Conservation (phyloP, 2,113 vertebrate species). For the Sclerurus mexicanus region DNA sequence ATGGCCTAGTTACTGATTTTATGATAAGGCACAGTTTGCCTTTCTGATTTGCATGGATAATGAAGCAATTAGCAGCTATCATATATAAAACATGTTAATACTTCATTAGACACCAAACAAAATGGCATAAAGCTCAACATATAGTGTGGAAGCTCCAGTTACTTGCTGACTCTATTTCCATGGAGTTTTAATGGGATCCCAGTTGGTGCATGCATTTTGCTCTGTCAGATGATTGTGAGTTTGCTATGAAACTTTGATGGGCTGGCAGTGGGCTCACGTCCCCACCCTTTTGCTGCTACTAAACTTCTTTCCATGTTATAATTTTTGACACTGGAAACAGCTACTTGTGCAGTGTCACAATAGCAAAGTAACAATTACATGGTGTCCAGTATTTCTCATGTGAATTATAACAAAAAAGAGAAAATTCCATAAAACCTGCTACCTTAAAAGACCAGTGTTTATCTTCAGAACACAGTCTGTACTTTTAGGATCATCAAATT, state of each 20-base stretch:
- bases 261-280: slow-evolving; percentile 54
- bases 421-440: slow-evolving; percentile 39
- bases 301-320: slow-evolving; percentile 67
- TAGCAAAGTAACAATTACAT: slow-evolving; percentile 67
- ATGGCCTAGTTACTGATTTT: slow-evolving; percentile 74
- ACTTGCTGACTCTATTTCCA: background rate
- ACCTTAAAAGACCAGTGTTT: slow-evolving; percentile 40
- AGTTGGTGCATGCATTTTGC: background rate
- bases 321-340: slow-evolving; percentile 71
- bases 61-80: slow-evolving; percentile 80
- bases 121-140: slow-evolving; percentile 50
- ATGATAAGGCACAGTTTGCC: slow-evolving; percentile 77
- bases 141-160: slow-evolving; percentile 9
- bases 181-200: slow-evolving; percentile 32
- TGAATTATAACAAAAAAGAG: slow-evolving; percentile 57
- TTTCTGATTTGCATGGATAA: slow-evolving; percentile 81
- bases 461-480: slow-evolving; percentile 53
- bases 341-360: slow-evolving; percentile 50
- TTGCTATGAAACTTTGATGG: slow-evolving; percentile 69
- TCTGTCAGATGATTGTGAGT: slow-evolving; percentile 15
- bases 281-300: slow-evolving; percentile 52
- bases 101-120: slow-evolving; percentile 70
- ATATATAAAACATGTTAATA: slow-evolving; percentile 80
- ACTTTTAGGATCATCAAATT: slow-evolving; percentile 55
- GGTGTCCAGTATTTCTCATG: slow-evolving; percentile 65